These are phyloP conservation scores for Nothoprocta pentlandii DNA, from an alignment of 2,113 vertebrate genomes.

Conservation along the genomic window DNA sequence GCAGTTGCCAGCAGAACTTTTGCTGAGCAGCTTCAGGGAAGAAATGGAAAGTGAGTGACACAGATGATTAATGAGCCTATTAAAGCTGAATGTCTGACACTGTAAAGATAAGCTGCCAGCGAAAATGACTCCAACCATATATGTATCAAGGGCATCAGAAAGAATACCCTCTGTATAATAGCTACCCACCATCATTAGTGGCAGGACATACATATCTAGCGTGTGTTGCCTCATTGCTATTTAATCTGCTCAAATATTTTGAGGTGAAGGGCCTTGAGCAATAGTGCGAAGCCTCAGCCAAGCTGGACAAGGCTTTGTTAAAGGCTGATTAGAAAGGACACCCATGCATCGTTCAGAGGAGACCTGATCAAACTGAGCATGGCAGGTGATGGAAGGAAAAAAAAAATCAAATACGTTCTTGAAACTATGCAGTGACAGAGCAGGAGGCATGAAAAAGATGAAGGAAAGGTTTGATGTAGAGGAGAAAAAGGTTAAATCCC, in stretches of 20 bases:
- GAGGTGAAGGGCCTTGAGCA: conserved; percentile 44
- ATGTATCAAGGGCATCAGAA: conserved; percentile 63
- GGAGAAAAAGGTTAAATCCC: background rate
- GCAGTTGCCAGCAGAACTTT: conserved; percentile 42
- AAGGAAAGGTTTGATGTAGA: background rate
- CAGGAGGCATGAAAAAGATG: background rate
- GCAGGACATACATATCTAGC: conserved; percentile 7
- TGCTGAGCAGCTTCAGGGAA: conserved; percentile 57
- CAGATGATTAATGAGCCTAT: conserved; percentile 73
- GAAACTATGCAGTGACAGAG: background rate
- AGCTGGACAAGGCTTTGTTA: background rate
- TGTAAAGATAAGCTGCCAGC: conserved; percentile 66
- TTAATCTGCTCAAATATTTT: conserved; percentile 34
- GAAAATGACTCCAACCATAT: conserved; percentile 62
- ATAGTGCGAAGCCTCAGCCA: background rate
- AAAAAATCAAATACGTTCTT: background rate
- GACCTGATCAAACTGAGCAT: background rate
- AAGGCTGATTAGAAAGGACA: conserved; percentile 34
- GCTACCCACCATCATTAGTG: conserved; percentile 41
- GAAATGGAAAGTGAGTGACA: conserved; percentile 59
- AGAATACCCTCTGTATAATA: conserved; percentile 19
- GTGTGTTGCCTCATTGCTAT: background rate
- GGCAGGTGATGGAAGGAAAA: background rate
- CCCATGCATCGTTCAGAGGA: background rate
- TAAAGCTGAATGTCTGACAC: conserved; percentile 67